These are phyloP conservation scores for Arctocebus calabarensis DNA, from an alignment of 2,797 vertebrate species.

Conservation along the genomic window DNA sequence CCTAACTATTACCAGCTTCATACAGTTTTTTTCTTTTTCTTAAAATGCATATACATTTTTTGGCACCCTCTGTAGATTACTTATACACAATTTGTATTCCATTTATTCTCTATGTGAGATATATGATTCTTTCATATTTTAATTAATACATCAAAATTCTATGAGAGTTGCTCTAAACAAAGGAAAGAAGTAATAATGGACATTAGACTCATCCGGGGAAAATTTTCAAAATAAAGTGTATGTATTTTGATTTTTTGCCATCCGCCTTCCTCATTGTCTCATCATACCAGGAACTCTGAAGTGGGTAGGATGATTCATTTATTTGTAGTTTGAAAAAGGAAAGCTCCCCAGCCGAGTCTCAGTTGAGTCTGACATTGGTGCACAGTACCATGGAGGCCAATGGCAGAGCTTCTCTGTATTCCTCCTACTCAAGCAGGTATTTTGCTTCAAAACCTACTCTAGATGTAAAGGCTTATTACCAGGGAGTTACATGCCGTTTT, in stretches of 20 bases:
- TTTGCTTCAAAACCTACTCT: constrained; percentile 52
- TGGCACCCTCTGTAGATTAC: background rate
- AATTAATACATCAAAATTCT: background rate
- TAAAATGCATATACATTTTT: no score
- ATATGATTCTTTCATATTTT: background rate
- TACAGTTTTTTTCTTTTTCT: no score
- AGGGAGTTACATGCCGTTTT: constrained; percentile 60
- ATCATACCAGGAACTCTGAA: background rate
- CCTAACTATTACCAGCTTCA: no score
- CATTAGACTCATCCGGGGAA: background rate
- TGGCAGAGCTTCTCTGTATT: background rate
- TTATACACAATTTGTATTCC: background rate
- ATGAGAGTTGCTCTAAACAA: background rate
- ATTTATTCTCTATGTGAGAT: background rate
- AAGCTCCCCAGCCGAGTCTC: background rate
- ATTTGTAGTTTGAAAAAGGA: constrained; percentile 23
- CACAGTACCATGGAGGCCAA: background rate
- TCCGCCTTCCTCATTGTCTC: background rate
- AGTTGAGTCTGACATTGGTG: background rate
- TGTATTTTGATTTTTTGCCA: background rate
- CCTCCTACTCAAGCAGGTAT: constrained; percentile 17
- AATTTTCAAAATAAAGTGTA: background rate
- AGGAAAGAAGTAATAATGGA: background rate
- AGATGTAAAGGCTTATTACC: constrained; percentile 54
- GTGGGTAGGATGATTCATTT: background rate